Conservation (phyloP, 2,797 vertebrate species). For the Periparus ater region DNA sequence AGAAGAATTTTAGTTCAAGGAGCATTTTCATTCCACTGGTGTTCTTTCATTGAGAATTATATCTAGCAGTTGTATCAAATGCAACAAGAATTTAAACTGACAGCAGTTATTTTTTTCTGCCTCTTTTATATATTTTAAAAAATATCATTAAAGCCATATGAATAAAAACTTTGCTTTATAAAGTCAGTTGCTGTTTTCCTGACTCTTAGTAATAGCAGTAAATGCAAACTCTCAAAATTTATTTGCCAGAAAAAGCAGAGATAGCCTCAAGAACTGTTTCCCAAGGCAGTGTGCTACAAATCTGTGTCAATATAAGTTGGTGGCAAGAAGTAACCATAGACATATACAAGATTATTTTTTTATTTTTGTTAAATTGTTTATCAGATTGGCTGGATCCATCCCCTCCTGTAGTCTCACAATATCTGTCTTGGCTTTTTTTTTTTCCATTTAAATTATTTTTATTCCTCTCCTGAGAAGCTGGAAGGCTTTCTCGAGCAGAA, state of each 20-base stretch:
- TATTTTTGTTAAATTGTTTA: neutral
- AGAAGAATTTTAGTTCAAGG: conserved; percentile 17
- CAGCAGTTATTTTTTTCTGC: neutral
- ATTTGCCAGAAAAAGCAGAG: conserved; percentile 8
- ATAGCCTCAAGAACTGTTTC: neutral
- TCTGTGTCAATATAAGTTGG: neutral
- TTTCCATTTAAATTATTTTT: neutral
- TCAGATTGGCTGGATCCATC: neutral
- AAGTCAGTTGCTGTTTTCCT: neutral
- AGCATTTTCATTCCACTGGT: neutral
- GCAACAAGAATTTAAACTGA: neutral
- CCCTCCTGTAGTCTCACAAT: neutral
- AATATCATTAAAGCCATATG: neutral
- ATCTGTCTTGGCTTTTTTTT: neutral
- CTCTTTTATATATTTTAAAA: neutral
- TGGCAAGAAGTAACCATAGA: neutral
- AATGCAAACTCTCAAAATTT: neutral
- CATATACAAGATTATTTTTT: rapidly evolving
- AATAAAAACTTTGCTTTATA: neutral
- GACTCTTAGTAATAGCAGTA: neutral
- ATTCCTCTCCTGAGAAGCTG: neutral
- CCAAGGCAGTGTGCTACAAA: neutral
- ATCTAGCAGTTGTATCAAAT: neutral
- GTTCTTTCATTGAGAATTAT: neutral
- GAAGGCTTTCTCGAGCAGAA: neutral